Evolutionary conservation across 64 coral and sea anemone genomes (phyloP).

Genomic region (Montipora efflorescens): DNA sequence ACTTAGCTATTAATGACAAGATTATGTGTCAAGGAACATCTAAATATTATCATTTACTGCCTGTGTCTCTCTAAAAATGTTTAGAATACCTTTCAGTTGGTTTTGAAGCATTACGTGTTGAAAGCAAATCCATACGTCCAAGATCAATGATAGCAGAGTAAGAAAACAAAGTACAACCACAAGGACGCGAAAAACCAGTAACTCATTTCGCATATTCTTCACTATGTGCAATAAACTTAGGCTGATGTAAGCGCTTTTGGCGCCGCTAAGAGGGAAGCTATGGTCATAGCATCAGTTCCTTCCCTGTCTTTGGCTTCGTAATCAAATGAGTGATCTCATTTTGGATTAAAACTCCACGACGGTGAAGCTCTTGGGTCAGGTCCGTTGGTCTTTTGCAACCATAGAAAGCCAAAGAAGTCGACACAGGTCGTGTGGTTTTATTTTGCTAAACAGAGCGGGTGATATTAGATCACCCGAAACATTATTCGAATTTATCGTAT

Average conservation of each 20-base stretch:
- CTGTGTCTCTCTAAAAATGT: not conserved
- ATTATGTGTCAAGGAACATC: no score
- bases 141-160: not conserved
- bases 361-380: not conserved
- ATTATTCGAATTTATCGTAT: not conserved
- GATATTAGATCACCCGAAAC: not conserved
- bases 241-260: not conserved
- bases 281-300: no score
- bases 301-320: not conserved
- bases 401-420: not conserved
- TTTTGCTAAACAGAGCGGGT: not conserved
- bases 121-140: not conserved
- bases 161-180: not conserved
- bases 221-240: not conserved
- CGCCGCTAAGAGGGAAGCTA: not conserved
- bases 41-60: not conserved
- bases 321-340: not conserved
- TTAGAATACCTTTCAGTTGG: constrained; percentile 13
- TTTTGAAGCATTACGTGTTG: not conserved
- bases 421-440: not conserved
- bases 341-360: not conserved
- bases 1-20: not conserved
- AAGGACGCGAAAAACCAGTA: not conserved
- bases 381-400: not conserved
- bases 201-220: constrained; percentile 27